Percentiles rank a stretch among this genome's conserved stretches.
phyloP scores from a whole-genome alignment of 2,888 invertebrate species.

The Netelia fuscicornis region DNA sequence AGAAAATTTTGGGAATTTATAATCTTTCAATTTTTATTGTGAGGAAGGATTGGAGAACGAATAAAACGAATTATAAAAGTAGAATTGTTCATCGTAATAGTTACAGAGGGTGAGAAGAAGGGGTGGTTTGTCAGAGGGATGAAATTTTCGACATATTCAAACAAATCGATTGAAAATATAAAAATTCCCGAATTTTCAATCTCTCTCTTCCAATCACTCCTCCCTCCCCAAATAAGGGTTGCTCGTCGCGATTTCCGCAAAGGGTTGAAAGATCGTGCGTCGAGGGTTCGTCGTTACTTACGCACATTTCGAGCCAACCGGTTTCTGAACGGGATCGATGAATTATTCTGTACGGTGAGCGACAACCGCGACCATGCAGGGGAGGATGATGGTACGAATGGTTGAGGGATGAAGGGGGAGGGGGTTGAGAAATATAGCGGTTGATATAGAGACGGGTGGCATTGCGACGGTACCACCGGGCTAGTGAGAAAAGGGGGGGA shows the following conservation, averaged over 20 bases:
- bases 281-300: conserved; percentile 38
- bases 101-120: no score
- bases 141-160: no score
- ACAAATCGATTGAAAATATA: no score
- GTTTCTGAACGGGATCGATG: conserved; percentile 67
- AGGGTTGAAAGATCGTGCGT: conserved; percentile 1
- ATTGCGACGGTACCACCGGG: conserved; percentile 29
- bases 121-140: no score
- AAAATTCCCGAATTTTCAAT: no score
- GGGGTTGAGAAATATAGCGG: conserved; percentile 55
- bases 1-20: no score
- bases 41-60: no score
- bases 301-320: conserved; percentile 45
- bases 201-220: no score
- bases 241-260: neutral
- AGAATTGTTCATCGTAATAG: no score
- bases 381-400: conserved; percentile 16
- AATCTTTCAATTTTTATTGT: no score
- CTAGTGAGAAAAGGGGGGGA: conserved; percentile 35
- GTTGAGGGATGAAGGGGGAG: conserved; percentile 28
- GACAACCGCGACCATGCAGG: conserved; percentile 56
- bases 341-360: conserved; percentile 69
- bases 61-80: no score
- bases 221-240: no score
- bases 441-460: conserved; percentile 36